Evolutionary conservation across 2,113 vertebrate genomes (phyloP).

Genomic region (Takifugu flavidus): DNA sequence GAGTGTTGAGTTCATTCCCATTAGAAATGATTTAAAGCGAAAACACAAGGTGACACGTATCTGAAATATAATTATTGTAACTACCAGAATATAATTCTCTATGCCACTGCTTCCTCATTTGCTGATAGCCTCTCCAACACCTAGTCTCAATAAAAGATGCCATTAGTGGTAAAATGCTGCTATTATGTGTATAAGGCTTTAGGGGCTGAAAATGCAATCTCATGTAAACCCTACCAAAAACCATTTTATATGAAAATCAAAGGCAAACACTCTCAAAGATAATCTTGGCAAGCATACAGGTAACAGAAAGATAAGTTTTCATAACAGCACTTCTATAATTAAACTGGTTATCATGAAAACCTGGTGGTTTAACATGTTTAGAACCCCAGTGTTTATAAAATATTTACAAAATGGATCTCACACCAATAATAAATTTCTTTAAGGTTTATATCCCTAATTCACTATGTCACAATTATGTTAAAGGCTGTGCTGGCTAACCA

Average conservation of each 20-base stretch:
- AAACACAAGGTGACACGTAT: neutral
- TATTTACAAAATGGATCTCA: no score
- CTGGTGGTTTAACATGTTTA: neutral
- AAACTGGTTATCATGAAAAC: neutral
- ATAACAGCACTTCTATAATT: neutral
- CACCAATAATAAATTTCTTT: no score
- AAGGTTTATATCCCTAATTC: no score
- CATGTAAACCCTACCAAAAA: slow-evolving; percentile 1
- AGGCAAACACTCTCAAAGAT: slow-evolving; percentile 7
- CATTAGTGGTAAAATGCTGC: slow-evolving; percentile 2
- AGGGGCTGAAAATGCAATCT: slow-evolving; percentile 20
- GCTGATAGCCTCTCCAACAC: neutral
- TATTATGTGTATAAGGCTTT: slow-evolving; percentile 30
- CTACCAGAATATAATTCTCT: no score
- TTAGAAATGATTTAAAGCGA: slow-evolving; percentile 31
- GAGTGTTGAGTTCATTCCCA: slow-evolving; percentile 27
- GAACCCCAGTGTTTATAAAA: no score
- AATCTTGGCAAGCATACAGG: neutral
- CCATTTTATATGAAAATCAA: slow-evolving; percentile 10
- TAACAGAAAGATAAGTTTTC: neutral
- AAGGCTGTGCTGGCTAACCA: no score
- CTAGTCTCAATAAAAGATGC: slow-evolving; percentile 6
- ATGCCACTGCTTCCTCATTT: no score
- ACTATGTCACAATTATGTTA: no score
- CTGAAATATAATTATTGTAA: no score